Base-by-base conservation (phyloP, 2,797 vertebrate genomes). In the Myripristis murdjan region DNA sequence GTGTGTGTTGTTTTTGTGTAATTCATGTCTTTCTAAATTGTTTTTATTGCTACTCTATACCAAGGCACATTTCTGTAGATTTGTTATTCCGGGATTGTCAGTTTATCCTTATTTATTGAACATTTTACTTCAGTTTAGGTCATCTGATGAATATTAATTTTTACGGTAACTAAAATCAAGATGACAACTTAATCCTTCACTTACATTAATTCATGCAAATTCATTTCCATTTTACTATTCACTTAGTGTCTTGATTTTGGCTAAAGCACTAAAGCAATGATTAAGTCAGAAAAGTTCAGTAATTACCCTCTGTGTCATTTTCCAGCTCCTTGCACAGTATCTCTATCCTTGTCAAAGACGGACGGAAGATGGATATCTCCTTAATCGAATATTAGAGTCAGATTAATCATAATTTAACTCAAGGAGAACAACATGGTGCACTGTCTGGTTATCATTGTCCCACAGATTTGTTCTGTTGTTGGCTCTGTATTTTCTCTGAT, bases 361-460 rank as follows among this genome's bases (percentile, higher is more conserved):
- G 10, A 18, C 51, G 48, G 14, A 39, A 14, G 11, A 39, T 39
- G 37, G 10, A 18, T 24, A 24, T 52, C 16, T 4, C 48, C 23
- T 12, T 24, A 10, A 24, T 4, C 16, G 6, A 18, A 46, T 18
- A 18, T 46, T 20, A n/a, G 6, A 46, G 9, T 46, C 43, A 46
- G 43, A 46, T n/a, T n/a, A 46, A 46, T n/a, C 43, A 37, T 37
- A 20, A 6, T 23, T 57, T 37, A 61, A 3, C 1, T 15, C 14
- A 15, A 41, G 39, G 11, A 15, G 39, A 41, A 14, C 39, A 41
- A 15, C 57, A 4, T 46, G 58, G 58, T 69, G 65, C 63, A 28
- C 16, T 24, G 15, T 26, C 22, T 61, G 49, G 67, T 71, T 77
- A 77, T 77, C 74, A 54, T 28, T 53, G 49, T 18, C 54, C 47